phyloP scores from a whole-genome alignment of 2,888 invertebrate genomes.

The Agriotes lineatus region DNA sequence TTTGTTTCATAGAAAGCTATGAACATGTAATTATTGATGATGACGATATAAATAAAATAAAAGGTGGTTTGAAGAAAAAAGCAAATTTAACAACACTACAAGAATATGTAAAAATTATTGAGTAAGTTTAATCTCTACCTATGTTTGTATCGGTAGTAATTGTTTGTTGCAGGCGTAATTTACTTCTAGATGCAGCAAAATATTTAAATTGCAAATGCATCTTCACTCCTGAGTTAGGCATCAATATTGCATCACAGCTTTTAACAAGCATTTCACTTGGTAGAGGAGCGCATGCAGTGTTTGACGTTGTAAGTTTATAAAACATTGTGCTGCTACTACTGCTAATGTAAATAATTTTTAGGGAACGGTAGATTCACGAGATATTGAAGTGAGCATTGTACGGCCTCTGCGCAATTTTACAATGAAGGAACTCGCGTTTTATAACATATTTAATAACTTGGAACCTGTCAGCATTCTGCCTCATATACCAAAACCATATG shows the following conservation, averaged over 20 bases:
- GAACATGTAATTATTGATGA: conserved; percentile 24
- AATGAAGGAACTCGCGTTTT: conserved; percentile 80
- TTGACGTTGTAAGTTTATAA: conserved; percentile 76
- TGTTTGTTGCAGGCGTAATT: conserved; percentile 65
- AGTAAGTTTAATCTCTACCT: conserved; percentile 44
- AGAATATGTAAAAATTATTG: conserved; percentile 51
- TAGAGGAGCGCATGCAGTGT: conserved; percentile 82
- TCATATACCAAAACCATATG: conserved; percentile 59
- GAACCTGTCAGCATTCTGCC: conserved; percentile 63
- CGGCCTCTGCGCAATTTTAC: conserved; percentile 85
- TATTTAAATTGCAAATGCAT: conserved; percentile 75
- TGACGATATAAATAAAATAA: conserved; percentile 38
- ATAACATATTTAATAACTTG: conserved; percentile 70
- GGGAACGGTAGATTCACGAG: conserved; percentile 80
- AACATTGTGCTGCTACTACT: background rate
- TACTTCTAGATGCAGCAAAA: conserved; percentile 74
- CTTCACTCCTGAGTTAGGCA: conserved; percentile 79
- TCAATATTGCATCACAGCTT: conserved; percentile 79
- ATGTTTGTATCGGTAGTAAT: no score
- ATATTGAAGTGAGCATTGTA: conserved; percentile 73
- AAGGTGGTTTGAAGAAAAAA: conserved; percentile 15
- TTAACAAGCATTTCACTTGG: conserved; percentile 83
- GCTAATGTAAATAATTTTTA: conserved; percentile 63
- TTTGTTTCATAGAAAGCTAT: conserved; percentile 57
- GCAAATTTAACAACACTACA: conserved; percentile 49